Evolutionary conservation across 2,113 vertebrate species (phyloP).

Genomic region (Coturnix japonica): DNA sequence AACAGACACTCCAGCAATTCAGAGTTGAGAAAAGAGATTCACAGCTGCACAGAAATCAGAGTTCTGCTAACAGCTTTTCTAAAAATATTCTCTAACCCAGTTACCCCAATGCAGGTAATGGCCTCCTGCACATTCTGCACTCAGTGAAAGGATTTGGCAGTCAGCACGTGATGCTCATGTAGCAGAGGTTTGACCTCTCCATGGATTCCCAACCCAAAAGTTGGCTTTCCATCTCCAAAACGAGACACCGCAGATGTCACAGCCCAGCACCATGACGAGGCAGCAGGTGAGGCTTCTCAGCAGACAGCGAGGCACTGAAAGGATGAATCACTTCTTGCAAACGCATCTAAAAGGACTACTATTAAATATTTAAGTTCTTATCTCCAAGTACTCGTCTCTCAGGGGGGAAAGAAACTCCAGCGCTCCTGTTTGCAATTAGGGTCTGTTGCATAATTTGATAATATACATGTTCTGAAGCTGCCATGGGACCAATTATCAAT

Average conservation of each 20-base stretch:
- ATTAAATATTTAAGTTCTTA: slow-evolving; percentile 12
- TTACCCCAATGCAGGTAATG: background rate
- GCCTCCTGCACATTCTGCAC: background rate
- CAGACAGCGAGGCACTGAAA: background rate
- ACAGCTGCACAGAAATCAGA: background rate
- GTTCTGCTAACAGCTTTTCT: background rate
- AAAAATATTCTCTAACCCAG: slow-evolving; percentile 51
- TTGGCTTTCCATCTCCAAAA: background rate
- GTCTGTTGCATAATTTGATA: background rate
- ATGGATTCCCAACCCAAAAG: background rate
- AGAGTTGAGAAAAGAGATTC: background rate
- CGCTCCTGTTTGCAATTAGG: background rate
- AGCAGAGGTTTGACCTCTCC: background rate
- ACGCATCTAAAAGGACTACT: background rate
- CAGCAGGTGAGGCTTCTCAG: background rate
- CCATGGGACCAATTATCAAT: background rate
- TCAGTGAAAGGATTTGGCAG: accelerated
- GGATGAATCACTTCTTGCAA: background rate
- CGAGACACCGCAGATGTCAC: background rate
- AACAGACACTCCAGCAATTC: background rate
- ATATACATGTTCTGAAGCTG: background rate
- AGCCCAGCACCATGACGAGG: accelerated
- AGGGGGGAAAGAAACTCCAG: background rate
- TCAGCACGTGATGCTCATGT: accelerated
- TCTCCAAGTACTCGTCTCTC: background rate